phyloP scores from a whole-genome alignment of 2,113 vertebrate genomes.

The Halichoeres trimaculatus region DNA sequence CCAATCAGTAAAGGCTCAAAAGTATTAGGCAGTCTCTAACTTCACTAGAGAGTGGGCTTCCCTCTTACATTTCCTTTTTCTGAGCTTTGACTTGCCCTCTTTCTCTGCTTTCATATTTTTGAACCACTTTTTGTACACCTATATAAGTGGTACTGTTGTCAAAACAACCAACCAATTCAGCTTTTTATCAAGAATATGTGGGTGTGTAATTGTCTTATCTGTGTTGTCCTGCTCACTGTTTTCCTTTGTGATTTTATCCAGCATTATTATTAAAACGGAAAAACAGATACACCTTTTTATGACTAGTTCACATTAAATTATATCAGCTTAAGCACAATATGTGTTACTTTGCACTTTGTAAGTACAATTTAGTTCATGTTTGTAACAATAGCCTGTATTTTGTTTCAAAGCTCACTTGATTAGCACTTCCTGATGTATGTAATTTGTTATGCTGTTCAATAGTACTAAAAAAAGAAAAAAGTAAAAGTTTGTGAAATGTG shows the following conservation, averaged over 20 bases:
- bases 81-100: conserved; percentile 31
- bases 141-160: conserved; percentile 45
- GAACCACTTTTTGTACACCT: conserved; percentile 43
- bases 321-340: conserved; percentile 44
- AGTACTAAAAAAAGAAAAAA: background rate
- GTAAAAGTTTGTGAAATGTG: conserved; percentile 45
- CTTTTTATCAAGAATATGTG: conserved; percentile 49
- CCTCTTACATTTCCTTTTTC: conserved; percentile 4
- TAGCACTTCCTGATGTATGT: conserved; percentile 49
- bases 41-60: conserved; percentile 27
- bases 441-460: conserved; percentile 56
- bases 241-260: conserved; percentile 55
- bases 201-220: conserved; percentile 60
- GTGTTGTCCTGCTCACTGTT: conserved; percentile 63
- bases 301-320: background rate
- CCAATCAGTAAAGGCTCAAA: conserved; percentile 51
- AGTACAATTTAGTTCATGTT: conserved; percentile 47
- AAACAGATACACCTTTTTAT: conserved; percentile 35
- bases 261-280: conserved; percentile 38
- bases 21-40: conserved; percentile 48
- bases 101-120: conserved; percentile 41
- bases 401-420: conserved; percentile 33
- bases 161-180: conserved; percentile 18
- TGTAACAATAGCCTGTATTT: conserved; percentile 45
- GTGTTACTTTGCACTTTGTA: conserved; percentile 57